Percentiles rank a stretch among this genome's conserved stretches.
Evolutionary conservation across 2,797 vertebrate genomes (phyloP).

Genomic region (Enteromius fasciolatus): DNA sequence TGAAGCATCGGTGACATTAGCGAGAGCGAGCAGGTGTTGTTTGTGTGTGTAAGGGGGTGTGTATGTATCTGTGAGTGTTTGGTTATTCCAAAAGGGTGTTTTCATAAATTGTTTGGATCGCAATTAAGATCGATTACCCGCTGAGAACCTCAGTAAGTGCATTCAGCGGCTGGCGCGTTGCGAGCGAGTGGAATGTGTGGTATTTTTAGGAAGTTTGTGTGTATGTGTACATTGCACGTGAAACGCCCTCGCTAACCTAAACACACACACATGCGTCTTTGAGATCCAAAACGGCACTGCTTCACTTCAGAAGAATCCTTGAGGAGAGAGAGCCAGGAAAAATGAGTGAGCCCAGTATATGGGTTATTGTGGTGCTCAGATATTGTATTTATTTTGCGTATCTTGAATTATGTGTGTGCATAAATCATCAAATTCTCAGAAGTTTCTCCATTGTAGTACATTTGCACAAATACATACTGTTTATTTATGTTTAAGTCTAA

Average conservation of each 20-base stretch:
- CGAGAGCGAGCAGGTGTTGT: slow-evolving; percentile 8
- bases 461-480: neutral
- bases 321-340: neutral
- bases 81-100: slow-evolving; percentile 30
- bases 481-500: neutral
- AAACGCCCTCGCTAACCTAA: slow-evolving; percentile 36
- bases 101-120: slow-evolving; percentile 55
- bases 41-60: slow-evolving; percentile 1
- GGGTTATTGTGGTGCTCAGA: neutral
- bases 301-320: neutral
- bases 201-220: slow-evolving; percentile 48
- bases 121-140: slow-evolving; percentile 59
- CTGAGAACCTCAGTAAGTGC: slow-evolving; percentile 53
- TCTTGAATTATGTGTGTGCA: neutral
- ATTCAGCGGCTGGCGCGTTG: slow-evolving; percentile 50
- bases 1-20: neutral
- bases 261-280: slow-evolving; percentile 16
- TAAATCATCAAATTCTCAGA: neutral
- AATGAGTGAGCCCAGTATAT: neutral
- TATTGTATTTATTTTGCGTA: neutral
- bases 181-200: slow-evolving; percentile 57
- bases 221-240: neutral
- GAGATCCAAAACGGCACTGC: neutral
- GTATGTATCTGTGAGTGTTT: slow-evolving; percentile 7
- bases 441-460: neutral